Evolutionary conservation across 2,888 invertebrate genomes (phyloP), one percentile per base, ranked within the genome.

Genomic region (Erebia aethiops): DNA sequence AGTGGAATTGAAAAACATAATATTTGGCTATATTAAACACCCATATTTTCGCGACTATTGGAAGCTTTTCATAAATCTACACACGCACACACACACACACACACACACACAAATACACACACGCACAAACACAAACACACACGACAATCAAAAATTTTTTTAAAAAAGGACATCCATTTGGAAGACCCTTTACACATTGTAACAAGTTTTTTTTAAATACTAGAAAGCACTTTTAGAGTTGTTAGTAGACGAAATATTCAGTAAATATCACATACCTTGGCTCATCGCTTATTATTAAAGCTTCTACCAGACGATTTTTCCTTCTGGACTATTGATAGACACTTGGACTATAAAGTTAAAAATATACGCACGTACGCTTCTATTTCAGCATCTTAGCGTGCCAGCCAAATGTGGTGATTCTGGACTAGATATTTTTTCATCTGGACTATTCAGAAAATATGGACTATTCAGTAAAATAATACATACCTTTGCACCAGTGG

Each of bases 401-500:
- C 5, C 49, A n/a, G 14, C 13, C 49, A 5, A 49, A 46, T 1
- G 46, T 14, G 3, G 14, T 49, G n/a, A 49, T 51, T 9, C 14
- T 52, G n/a, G 52, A 7, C 52, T 11, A 54, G 35, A 35, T 35
- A 35, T 35, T 18, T 16, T 18, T 10, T 10, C 21, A 13, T 3
- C 0, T 56, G 56, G 56, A 56, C 56, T 56, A 21, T 56, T 56
- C 21, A 56, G 18, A 21, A 21, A 56, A 9, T 14, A 26, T 26
- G 26, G 56, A 8, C 56, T 57, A 26, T 57, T 57, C 26, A 26
- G 21, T 21, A 13, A 9, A 18, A 54, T 56, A 7, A 57, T 35
- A 63, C 67, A 81, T 87, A 92, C 92, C 92, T 92, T 84, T 90
- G 92, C 81, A 97, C 97, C 71, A 99, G 94, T 58, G 99, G 99